Evolutionary conservation across 2,113 vertebrate species (phyloP).

Genomic region (Xiphias gladius): DNA sequence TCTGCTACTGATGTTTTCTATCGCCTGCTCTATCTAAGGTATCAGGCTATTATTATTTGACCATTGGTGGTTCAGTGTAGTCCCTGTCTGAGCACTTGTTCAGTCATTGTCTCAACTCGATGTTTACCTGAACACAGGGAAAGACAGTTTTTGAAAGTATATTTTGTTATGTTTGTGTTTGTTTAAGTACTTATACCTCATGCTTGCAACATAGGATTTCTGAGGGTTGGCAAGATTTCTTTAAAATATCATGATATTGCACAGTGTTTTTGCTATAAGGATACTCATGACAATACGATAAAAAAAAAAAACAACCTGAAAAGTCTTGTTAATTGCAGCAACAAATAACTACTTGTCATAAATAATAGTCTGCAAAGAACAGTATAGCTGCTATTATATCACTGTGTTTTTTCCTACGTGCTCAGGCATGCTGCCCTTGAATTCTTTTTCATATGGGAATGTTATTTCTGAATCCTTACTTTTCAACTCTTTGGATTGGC

Average conservation of each 20-base stretch:
- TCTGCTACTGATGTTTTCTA: slow-evolving; percentile 7
- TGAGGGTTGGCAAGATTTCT: no score
- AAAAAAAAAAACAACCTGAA: background rate
- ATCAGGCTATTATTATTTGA: background rate
- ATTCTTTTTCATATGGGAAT: no score
- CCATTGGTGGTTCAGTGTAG: slow-evolving; percentile 4
- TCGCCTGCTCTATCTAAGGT: background rate
- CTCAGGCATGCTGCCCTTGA: no score
- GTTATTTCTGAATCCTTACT: no score
- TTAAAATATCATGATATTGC: background rate
- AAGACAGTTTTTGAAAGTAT: background rate
- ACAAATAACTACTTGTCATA: background rate
- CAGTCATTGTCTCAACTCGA: background rate
- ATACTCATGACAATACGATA: no score
- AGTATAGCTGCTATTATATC: no score
- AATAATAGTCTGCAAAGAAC: no score
- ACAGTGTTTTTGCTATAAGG: no score
- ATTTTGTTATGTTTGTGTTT: background rate
- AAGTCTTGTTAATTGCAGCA: background rate
- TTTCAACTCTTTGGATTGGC: no score
- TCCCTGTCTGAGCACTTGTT: slow-evolving; percentile 17
- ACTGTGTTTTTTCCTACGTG: no score
- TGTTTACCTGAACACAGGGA: slow-evolving; percentile 10
- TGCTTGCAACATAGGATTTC: background rate
- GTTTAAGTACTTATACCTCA: background rate